Evolutionary conservation across 2,113 vertebrate genomes (phyloP), one percentile per base, ranked within the genome.

Genomic region (Cyphomyrus discorhynchus): DNA sequence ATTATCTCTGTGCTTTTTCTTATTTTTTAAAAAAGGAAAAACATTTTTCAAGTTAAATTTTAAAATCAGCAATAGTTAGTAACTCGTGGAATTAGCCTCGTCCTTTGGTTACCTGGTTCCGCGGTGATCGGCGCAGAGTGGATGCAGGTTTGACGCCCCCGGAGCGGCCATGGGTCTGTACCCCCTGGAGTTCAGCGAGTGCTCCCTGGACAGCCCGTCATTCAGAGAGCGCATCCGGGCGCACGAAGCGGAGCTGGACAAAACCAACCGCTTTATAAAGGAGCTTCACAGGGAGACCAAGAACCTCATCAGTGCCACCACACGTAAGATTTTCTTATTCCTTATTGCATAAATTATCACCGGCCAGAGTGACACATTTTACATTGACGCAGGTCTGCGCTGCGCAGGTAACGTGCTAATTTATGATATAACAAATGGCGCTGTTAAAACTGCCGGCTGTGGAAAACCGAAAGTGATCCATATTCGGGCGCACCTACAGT

Each of bases 181-280:
- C 92, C 96, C 96, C 5, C 80, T 97, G 92, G 96, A 97, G 94
- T 97, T 97, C 92, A 97, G 96, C 91, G 96, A 97, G 82, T 97
- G 96, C 94, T 96, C 96, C 93, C 93, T 96, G 92, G 97, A 97
- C 90, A 97, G 96, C 91, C 96, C 96, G 19, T 95, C 93, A 93
- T 96, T 97, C 92, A 90, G 96, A 91, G 96, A 97, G 88, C 90
- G 96, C 90, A 93, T 97, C 89, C 92, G 95, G 47, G 95, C 96
- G 0, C 96, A 97, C 3, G 96, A 97, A 93, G 96, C 94, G 42
- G 96, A 97, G 93, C 94, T 97, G 93, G 96, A 97, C 90, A 95
- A 92, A 90, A 97, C 97, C 46, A 97, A 95, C 94, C 96, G 96
- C 93, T 97, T 97, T 88, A 97, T 97, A 91, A 97, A 97, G 90